phyloP scores from a whole-genome alignment of 2,113 vertebrate genomes.

The Erythrocercus mccallii region DNA sequence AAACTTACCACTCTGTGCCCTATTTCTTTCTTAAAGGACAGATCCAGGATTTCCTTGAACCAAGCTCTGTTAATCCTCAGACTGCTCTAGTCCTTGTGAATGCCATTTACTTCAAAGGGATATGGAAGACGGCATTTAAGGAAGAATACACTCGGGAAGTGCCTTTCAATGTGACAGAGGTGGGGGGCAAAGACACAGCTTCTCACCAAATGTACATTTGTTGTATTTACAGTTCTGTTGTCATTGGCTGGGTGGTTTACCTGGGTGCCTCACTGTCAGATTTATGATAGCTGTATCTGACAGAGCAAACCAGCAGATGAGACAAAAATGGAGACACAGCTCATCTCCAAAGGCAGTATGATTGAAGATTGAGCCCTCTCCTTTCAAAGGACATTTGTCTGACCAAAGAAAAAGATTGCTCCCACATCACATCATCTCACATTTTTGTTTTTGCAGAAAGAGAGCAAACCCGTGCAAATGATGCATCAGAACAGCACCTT shows the following conservation, averaged over 20 bases:
- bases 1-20: neutral
- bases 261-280: neutral
- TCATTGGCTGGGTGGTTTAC: neutral
- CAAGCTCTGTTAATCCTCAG: constrained; percentile 54
- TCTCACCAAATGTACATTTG: neutral
- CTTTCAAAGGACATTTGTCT: neutral
- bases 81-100: constrained; percentile 75
- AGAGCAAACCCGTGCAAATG: constrained; percentile 41
- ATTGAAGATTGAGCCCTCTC: neutral
- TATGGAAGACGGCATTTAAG: neutral
- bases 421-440: fast-evolving
- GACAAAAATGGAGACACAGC: neutral
- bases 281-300: neutral
- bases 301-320: neutral
- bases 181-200: neutral
- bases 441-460: neutral
- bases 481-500: constrained; percentile 9
- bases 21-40: constrained; percentile 66
- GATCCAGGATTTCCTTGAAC: constrained; percentile 77
- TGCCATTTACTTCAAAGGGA: constrained; percentile 47
- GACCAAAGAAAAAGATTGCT: neutral
- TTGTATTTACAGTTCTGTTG: neutral
- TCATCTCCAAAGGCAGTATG: neutral
- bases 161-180: constrained; percentile 15
- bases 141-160: neutral